Evolutionary conservation across 2,113 vertebrate species (phyloP).

Genomic region (Channa maculata): DNA sequence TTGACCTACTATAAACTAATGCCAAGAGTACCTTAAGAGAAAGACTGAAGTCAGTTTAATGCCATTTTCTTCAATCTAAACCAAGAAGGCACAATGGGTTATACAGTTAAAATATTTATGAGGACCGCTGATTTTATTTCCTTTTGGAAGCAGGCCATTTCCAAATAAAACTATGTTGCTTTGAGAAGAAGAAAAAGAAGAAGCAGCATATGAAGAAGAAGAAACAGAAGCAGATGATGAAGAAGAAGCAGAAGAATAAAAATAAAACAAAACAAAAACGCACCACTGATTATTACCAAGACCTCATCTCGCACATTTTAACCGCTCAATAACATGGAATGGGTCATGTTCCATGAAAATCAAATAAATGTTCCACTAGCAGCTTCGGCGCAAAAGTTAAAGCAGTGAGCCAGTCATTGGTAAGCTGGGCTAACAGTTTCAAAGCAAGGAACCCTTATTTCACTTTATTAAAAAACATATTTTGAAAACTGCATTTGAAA

Average conservation of each 20-base stretch:
- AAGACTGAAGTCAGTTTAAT: slow-evolving; percentile 10
- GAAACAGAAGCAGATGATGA: too few relatives aligned
- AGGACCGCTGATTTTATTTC: slow-evolving; percentile 25
- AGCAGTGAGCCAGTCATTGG: slow-evolving; percentile 13
- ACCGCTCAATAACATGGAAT: neutral
- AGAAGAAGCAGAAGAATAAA: too few relatives aligned
- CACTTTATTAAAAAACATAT: neutral
- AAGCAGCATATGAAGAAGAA: too few relatives aligned
- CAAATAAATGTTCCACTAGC: slow-evolving; percentile 38
- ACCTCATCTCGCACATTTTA: slow-evolving; percentile 43
- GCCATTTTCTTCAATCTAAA: slow-evolving; percentile 26
- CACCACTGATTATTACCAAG: slow-evolving; percentile 64
- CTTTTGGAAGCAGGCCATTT: slow-evolving; percentile 42
- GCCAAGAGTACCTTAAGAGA: slow-evolving; percentile 10
- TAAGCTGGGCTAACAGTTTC: neutral
- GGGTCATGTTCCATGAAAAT: slow-evolving; percentile 46
- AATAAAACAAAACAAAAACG: slow-evolving; percentile 44
- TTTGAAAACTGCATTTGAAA: neutral
- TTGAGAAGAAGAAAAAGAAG: slow-evolving; percentile 2
- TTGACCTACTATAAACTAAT: slow-evolving; percentile 32
- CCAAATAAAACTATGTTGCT: slow-evolving; percentile 65
- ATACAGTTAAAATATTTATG: slow-evolving; percentile 30
- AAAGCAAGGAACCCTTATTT: too few relatives aligned
- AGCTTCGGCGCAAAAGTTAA: slow-evolving; percentile 44
- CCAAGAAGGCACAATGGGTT: neutral